Evolutionary conservation across 2,797 vertebrate species (phyloP), one percentile per base, ranked within the genome.

Genomic region (Etheostoma nigrum): DNA sequence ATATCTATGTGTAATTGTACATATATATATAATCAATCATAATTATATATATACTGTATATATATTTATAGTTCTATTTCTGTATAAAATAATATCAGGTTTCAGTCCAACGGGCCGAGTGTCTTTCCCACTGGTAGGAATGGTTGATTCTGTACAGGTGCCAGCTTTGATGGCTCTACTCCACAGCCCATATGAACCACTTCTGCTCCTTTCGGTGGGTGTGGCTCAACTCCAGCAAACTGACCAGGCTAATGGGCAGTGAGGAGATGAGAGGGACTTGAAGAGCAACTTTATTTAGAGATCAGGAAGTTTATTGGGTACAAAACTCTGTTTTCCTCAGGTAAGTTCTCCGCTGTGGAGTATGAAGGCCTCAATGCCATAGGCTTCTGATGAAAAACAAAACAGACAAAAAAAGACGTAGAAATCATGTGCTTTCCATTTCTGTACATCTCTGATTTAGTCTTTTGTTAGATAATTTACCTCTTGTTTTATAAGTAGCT

Each of bases 71-170:
- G 86, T 90, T 94, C 81, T 93, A 94, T 94, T 95, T 95, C 92
- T 92, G 93, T 95, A 95, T 94, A 95, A 95, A 95, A 95, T 91
- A 93, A 91, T 88, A 94, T 94, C 91, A 89, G 90, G 88, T 80
- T 86, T 85, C 87, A 90, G 88, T 93, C 89, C 92, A 93, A 91
- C 91, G 91, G 90, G 89, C 91, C 83, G 86, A 91, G 89, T 93
- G 87, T 91, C 83, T 90, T 49, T 87, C 93, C 84, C 87, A 93
- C 88, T 84, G 86, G 86, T 87, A 91, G 93, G 94, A 95, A 94
- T 93, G 93, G 94, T 94, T 91, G 92, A 93, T 94, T 94, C 94
- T 95, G 94, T 95, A 95, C 94, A 95, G 90, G 86, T 91, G 86
- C 90, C 84, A 78, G 88, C 73, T 65, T 77, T 74, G 81, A 88